These are phyloP conservation scores for Timandra comae DNA, from an alignment of 2,888 invertebrate species.

Conservation along the genomic window DNA sequence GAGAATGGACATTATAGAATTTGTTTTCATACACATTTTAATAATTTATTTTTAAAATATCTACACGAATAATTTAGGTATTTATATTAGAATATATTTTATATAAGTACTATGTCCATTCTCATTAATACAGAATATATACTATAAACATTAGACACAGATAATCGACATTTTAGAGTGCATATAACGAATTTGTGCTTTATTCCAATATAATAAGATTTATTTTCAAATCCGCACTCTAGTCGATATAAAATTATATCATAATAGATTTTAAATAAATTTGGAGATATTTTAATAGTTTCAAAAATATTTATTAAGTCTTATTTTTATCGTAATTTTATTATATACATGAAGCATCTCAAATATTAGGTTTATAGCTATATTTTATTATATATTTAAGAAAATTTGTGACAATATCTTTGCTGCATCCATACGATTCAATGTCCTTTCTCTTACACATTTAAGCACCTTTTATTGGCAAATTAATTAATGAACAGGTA, in stretches of 20 bases:
- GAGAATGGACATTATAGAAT: slow-evolving; percentile 18
- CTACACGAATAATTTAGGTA: not conserved
- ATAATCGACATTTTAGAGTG: not conserved
- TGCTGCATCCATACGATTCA: slow-evolving; percentile 29
- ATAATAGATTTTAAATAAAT: slow-evolving; percentile 14
- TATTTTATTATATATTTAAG: slow-evolving; percentile 17
- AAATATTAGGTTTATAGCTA: slow-evolving; percentile 22
- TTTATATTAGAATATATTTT: no score
- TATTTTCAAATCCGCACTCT: not conserved
- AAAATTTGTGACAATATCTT: slow-evolving; percentile 18
- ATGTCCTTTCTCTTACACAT: slow-evolving; percentile 14
- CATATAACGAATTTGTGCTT: slow-evolving; percentile 2
- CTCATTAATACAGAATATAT: no score
- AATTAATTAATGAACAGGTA: slow-evolving; percentile 8
- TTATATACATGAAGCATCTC: slow-evolving; percentile 24
- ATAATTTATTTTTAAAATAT: not conserved
- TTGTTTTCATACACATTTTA: slow-evolving; percentile 8
- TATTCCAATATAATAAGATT: not conserved
- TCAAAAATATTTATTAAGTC: slow-evolving; percentile 65
- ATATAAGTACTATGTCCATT: no score
- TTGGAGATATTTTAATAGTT: slow-evolving; percentile 52
- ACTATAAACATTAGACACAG: no score
- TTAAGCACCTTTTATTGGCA: slow-evolving; percentile 47
- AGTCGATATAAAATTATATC: slow-evolving; percentile 3
- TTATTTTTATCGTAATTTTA: slow-evolving; percentile 33